phyloP scores from a whole-genome alignment of 2,113 vertebrate species.

The Rostratula benghalensis region DNA sequence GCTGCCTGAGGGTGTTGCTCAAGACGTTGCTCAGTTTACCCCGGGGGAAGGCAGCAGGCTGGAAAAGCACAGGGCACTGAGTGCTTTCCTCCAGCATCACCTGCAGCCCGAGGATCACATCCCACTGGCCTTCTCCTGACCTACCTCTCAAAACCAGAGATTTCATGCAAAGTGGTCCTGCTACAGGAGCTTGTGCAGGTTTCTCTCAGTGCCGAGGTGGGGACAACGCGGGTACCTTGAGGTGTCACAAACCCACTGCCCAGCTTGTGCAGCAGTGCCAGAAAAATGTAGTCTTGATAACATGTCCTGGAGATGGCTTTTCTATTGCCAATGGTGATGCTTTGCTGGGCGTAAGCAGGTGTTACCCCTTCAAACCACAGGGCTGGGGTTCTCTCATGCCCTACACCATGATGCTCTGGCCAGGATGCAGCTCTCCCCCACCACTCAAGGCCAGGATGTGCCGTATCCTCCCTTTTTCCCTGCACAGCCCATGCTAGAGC shows the following conservation, averaged over 20 bases:
- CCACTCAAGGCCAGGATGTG: neutral
- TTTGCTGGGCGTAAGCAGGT: neutral
- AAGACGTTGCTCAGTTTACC: neutral
- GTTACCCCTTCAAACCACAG: neutral
- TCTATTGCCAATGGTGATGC: neutral
- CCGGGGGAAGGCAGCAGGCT: neutral
- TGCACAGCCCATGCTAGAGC: neutral
- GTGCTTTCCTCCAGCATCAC: neutral
- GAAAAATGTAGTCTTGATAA: neutral
- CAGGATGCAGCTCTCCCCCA: neutral
- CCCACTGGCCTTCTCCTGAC: neutral
- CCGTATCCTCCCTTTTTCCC: fast-evolving
- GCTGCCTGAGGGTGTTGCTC: neutral
- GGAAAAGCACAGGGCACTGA: neutral
- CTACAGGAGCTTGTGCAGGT: neutral
- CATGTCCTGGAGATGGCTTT: neutral
- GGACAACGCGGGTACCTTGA: fast-evolving
- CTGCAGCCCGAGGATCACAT: neutral
- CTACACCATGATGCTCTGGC: neutral
- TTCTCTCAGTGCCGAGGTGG: neutral
- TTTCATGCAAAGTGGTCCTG: neutral
- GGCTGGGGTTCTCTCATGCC: fast-evolving
- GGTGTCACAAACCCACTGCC: neutral
- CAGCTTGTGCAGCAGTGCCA: neutral
- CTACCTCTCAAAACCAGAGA: neutral